Conservation (phyloP, 2,113 vertebrate genomes). For the Tor tambroides region DNA sequence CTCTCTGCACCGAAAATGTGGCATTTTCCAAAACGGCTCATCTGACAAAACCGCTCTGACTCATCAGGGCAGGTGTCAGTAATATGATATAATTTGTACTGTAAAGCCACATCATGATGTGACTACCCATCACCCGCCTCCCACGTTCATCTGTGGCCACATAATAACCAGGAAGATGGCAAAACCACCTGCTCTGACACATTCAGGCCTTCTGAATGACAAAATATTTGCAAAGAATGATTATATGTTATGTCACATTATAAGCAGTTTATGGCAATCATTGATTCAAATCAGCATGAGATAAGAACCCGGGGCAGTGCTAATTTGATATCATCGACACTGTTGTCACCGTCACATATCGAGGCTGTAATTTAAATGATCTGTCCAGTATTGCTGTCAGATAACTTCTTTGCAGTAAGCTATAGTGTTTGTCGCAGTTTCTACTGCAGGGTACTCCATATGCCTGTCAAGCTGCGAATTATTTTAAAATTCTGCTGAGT, state of each 20-base stretch:
- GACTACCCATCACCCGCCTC: not conserved
- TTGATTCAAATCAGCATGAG: conserved; percentile 17
- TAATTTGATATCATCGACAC: conserved; percentile 20
- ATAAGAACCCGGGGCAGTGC: not conserved
- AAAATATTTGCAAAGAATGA: conserved; percentile 15
- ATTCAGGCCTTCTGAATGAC: not conserved
- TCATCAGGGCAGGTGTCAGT: conserved; percentile 34
- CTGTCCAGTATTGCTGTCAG: not conserved
- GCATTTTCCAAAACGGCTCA: conserved; percentile 9
- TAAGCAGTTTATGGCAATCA: conserved; percentile 20
- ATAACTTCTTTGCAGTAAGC: not conserved
- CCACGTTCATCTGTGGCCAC: not conserved
- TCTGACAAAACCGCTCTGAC: conserved; percentile 17
- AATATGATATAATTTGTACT: conserved; percentile 10
- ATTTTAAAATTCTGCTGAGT: conserved; percentile 11
- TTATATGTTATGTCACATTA: conserved; percentile 19
- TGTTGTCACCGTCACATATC: not conserved
- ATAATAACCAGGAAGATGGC: not conserved
- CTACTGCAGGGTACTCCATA: conserved; percentile 10
- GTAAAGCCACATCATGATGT: conserved; percentile 26
- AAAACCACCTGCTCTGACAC: conserved; percentile 17
- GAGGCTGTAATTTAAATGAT: conserved; percentile 1
- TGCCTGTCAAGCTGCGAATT: not conserved
- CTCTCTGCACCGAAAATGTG: conserved; percentile 13
- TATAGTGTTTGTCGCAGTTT: conserved; percentile 10